Base-by-base conservation (phyloP, 2,797 vertebrate species). In the Chromis chromis region DNA sequence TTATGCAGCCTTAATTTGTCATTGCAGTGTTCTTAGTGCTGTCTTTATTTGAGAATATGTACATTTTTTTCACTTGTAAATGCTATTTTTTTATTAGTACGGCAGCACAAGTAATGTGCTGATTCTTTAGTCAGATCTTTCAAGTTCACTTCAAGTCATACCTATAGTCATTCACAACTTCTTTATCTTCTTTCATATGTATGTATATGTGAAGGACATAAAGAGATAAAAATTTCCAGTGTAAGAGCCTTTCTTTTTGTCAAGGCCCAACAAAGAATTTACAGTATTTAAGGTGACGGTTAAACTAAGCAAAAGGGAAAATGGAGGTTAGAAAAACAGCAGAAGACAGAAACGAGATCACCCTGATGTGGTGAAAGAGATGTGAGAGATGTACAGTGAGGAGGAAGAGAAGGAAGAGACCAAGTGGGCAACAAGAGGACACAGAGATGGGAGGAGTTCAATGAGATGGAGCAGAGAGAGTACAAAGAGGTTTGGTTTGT, bases 381-480 rank as follows among this genome's bases (percentile, higher is more conserved):
- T 42, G 40, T 36, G 33, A 36, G 33, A 36, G 66, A 54, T 52
- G 11, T 31, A 50, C 40, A 75, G 54, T 49, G 27, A 65, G 22
- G 42, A n/a, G 22, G 28, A 65, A 31, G 19, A 59, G 42, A 39
- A 21, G 25, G 48, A 48, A 16, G 28, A 65, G 42, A 6, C 48
- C 5, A 42, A 50, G 46, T 1, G 36, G 21, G 27, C 25, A 49
- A 17, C 25, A 49, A 17, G 52, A 78, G 61, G 62, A 5, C 50
- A 25, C 22, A 24, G 25, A 31, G 53, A 62, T 52, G 21, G 44
- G 16, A 27, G 36, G 59, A 50, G 55, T 2, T 46, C 46, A 77
- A 59, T 19, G 27, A 64, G 39, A 40, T 66, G 40, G 54, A 54
- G 53, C 25, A 55, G 53, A 28, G 24, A 33, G 54, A 49, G 69